A percentile compares a stretch with the other conserved stretches of the same genome.
Conservation (phyloP, 2,888 invertebrate genomes). For the Drosophila histrio region DNA sequence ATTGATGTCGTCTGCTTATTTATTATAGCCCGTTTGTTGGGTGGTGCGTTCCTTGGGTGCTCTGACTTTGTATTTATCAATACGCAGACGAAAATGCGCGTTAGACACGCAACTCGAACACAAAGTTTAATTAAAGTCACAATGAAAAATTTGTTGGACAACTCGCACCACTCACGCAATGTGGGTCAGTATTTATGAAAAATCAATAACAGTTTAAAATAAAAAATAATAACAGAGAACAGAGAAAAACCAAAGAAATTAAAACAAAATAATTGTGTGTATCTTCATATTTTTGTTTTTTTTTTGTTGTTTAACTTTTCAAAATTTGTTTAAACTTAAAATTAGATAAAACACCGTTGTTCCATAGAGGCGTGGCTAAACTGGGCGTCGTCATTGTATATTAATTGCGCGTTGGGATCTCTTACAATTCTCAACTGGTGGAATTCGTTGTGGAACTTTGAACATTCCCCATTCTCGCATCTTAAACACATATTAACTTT, state of each 20-base stretch:
- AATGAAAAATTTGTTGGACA: conserved; percentile 60
- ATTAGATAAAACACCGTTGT: conserved; percentile 22
- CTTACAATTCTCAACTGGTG: background rate
- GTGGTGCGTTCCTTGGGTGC: background rate
- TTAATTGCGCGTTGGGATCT: background rate
- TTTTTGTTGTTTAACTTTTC: conserved; percentile 10
- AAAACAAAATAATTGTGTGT: conserved; percentile 16
- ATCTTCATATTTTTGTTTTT: conserved; percentile 1
- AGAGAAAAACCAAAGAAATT: conserved; percentile 18
- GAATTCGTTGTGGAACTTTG: background rate
- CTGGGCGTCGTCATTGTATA: conserved; percentile 22
- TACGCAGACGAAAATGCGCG: conserved; percentile 45
- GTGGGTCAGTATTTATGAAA: conserved; percentile 67
- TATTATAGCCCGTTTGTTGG: conserved; percentile 42
- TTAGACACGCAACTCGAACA: conserved; percentile 50
- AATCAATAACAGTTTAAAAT: conserved; percentile 57
- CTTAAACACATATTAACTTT: background rate
- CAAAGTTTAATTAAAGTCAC: conserved; percentile 73
- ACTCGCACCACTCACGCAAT: conserved; percentile 35
- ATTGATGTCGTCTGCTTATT: conserved; percentile 60
- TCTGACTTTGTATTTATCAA: conserved; percentile 22
- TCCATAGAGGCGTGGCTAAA: conserved; percentile 6
- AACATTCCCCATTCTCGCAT: background rate
- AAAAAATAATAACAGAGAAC: conserved; percentile 1
- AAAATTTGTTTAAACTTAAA: conserved; percentile 10